Base-by-base conservation (phyloP, 1,140 invertebrate species). In the Macrostomum lignano region DNA sequence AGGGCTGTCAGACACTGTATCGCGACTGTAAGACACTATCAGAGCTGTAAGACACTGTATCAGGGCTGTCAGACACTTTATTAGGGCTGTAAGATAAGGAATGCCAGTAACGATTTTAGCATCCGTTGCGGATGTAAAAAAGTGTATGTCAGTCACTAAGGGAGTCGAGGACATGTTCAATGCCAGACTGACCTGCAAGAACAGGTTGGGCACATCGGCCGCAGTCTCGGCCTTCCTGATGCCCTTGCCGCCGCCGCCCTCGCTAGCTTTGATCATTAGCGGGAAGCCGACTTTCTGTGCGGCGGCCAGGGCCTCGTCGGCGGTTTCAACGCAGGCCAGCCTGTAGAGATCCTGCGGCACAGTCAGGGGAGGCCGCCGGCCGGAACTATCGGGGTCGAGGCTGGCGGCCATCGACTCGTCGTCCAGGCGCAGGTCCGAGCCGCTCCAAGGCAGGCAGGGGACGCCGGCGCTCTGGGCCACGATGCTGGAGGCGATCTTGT, bases 191-290 rank as follows among this genome's bases (percentile, higher is more conserved):
- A 76, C 73, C 64, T 88, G 78, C 52, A 76, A 63, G 56, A 91
- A 98, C 14, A 82, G 66, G 29, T 71, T 70, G 0, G 70, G 68
- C 47, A 98, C 82, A 46, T 94, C 82, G 42, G 88, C 81, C 1
- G 72, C 59, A 39, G 69, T 73, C 43, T 82, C 77, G 1, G 74
- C 82, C 52, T 91, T 91, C 29, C 34, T 64, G 45, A 99, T 99
- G 39, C 91, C 91, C 57, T 98, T 98, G 6, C 91, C 91, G 28
- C 91, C 91, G 28, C 91, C 91, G 33, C 91, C 91, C 63, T 98
- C 91, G 11, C 77, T 84, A 0, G 91, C 91, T 60, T 99, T 99
- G 32, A 99, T 91, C 91, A 99, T 98, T 1, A 98, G 71, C 0
- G 91, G 91, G 51, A 79, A 98, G 0, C 86, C 82, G 38, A 99